Evolutionary conservation across 2,113 vertebrate genomes (phyloP).

Genomic region (Sakesphorus luctuosus): DNA sequence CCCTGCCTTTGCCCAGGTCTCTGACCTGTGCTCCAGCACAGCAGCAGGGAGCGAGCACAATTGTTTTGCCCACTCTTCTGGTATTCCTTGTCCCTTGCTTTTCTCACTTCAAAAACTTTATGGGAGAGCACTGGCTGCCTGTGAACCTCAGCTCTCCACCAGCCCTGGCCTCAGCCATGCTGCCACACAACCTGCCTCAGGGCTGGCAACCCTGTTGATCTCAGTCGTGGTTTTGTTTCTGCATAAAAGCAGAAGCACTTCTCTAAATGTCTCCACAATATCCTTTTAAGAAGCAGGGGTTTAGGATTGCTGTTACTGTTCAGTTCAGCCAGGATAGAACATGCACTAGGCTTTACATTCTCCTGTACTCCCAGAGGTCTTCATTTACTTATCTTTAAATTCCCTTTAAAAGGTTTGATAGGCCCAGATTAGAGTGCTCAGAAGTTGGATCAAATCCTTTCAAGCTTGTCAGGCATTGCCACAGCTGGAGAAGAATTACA

Average conservation of each 20-base stretch:
- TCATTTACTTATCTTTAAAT: neutral
- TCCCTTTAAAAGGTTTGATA: neutral
- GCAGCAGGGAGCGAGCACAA: neutral
- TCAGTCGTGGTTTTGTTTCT: neutral
- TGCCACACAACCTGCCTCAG: neutral
- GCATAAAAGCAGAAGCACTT: neutral
- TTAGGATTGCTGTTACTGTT: neutral
- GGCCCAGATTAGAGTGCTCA: neutral
- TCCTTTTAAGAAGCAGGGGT: neutral
- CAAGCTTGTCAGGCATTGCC: neutral
- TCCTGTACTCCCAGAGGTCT: neutral
- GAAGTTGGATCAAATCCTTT: neutral
- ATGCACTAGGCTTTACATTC: fast-evolving
- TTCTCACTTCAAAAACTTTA: neutral
- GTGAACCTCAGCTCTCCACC: fast-evolving
- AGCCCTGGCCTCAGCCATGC: neutral
- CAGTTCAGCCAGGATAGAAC: neutral
- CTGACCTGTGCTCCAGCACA: neutral
- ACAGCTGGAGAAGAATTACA: neutral
- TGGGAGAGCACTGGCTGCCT: neutral
- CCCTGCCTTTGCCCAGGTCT: neutral
- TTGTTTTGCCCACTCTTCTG: neutral
- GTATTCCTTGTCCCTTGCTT: neutral
- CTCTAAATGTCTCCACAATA: neutral
- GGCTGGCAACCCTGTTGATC: neutral